Conservation (phyloP, 35 echinoderm and acorn worm species). For the Ophiothrix spiculata region DNA sequence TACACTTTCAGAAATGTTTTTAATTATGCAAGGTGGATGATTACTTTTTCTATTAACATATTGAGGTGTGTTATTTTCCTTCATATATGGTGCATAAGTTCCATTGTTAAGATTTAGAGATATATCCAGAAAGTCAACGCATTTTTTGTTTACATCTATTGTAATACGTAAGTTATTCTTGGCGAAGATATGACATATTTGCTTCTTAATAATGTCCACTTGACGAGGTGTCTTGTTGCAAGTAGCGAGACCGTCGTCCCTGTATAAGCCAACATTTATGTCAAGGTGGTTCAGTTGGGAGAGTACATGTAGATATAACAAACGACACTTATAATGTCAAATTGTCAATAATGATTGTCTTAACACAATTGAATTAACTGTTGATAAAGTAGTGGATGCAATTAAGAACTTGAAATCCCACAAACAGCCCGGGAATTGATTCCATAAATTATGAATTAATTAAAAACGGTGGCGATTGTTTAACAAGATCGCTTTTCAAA, state of each 20-base stretch:
- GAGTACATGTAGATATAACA: too few relatives aligned
- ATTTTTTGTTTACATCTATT: not conserved
- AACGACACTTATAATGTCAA: too few relatives aligned
- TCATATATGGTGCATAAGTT: not conserved
- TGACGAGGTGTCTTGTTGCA: slow-evolving; percentile 25
- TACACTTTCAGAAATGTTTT: not conserved
- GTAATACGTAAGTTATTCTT: too few relatives aligned
- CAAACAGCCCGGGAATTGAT: too few relatives aligned
- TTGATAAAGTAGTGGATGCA: too few relatives aligned
- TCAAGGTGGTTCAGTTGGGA: not conserved
- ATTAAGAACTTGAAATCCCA: too few relatives aligned
- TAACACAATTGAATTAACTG: too few relatives aligned
- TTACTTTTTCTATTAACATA: slow-evolving; percentile 14
- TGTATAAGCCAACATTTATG: slow-evolving; percentile 17
- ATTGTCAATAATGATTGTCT: too few relatives aligned
- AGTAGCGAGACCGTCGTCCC: slow-evolving; percentile 52
- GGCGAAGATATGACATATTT: slow-evolving; percentile 4
- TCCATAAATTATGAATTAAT: too few relatives aligned
- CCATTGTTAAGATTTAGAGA: not conserved
- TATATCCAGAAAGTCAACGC: slow-evolving; percentile 24
- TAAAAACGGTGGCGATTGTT: too few relatives aligned
- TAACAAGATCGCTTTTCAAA: too few relatives aligned
- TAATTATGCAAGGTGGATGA: slow-evolving; percentile 8
- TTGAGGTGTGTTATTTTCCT: not conserved
- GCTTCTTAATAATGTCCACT: slow-evolving; percentile 24